These are phyloP conservation scores for Drosophila vallismaia DNA, from an alignment of 2,888 invertebrate genomes.

Conservation along the genomic window DNA sequence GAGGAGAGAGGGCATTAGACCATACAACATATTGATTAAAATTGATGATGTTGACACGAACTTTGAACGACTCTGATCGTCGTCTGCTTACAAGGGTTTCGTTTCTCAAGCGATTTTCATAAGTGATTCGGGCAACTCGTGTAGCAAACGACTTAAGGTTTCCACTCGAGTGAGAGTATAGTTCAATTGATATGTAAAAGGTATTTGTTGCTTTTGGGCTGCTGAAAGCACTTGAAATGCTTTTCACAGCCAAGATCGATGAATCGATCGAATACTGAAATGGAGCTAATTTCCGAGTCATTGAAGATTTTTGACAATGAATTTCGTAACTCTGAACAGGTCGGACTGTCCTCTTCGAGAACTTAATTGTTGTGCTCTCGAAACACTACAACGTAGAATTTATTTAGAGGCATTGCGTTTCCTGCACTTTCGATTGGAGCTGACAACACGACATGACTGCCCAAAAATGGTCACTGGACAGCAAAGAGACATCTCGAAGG, in stretches of 20 bases:
- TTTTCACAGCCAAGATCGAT: slow-evolving; percentile 31
- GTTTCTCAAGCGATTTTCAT: slow-evolving; percentile 54
- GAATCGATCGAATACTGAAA: slow-evolving; percentile 16
- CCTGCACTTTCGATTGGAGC: slow-evolving; percentile 42
- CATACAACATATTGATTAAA: slow-evolving; percentile 78
- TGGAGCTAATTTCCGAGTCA: slow-evolving; percentile 39
- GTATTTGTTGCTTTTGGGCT: slow-evolving; percentile 27
- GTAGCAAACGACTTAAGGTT: slow-evolving; percentile 56
- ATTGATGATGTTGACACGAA: slow-evolving; percentile 80
- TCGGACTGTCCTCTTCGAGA: slow-evolving; percentile 35
- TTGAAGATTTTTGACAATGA: slow-evolving; percentile 21
- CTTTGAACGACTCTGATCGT: slow-evolving; percentile 71
- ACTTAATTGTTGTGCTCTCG: slow-evolving; percentile 43
- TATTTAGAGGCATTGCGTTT: slow-evolving; percentile 21
- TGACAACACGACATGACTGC: slow-evolving; percentile 51
- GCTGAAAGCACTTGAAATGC: not conserved
- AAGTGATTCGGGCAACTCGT: slow-evolving; percentile 49
- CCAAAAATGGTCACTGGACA: slow-evolving; percentile 72
- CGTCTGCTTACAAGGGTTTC: slow-evolving; percentile 62
- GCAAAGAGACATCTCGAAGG: slow-evolving; percentile 29
- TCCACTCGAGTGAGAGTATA: slow-evolving; percentile 69
- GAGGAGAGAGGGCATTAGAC: slow-evolving; percentile 46
- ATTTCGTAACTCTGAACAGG: slow-evolving; percentile 18
- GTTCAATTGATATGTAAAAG: slow-evolving; percentile 54
- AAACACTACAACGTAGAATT: slow-evolving; percentile 27